Percentiles rank a stretch among this genome's conserved stretches.
These are phyloP conservation scores for Aptenodytes patagonicus DNA, from an alignment of 2,113 vertebrate species.

Conservation along the genomic window DNA sequence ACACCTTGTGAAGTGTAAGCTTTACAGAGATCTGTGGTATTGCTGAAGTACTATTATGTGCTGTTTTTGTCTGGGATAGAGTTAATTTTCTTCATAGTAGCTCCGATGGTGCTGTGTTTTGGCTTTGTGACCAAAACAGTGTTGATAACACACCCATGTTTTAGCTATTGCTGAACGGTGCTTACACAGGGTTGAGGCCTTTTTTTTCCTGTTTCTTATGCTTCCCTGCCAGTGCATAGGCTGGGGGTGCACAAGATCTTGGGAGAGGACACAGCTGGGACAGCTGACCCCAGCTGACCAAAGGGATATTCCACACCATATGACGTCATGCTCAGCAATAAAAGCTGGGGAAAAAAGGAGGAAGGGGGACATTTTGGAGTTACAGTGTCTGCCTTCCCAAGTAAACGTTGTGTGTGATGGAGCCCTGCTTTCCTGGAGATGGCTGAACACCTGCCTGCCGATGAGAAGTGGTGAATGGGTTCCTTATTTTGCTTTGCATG, in stretches of 20 bases:
- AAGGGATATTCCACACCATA: background rate
- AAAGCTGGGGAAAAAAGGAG: background rate
- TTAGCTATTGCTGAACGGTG: background rate
- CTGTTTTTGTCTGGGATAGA: background rate
- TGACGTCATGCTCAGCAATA: accelerated
- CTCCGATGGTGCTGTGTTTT: background rate
- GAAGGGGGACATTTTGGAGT: no score
- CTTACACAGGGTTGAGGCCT: background rate
- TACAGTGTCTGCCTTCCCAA: background rate
- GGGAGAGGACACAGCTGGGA: background rate
- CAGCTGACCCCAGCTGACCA: background rate
- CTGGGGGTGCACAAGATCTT: background rate
- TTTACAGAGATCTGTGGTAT: background rate
- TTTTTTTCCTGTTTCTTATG: background rate
- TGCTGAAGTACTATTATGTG: background rate
- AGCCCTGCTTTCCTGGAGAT: background rate
- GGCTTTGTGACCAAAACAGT: background rate
- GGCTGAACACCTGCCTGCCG: background rate
- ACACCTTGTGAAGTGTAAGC: background rate
- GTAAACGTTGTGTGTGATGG: accelerated
- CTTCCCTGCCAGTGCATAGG: background rate
- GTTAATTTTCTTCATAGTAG: background rate
- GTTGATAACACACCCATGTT: background rate
- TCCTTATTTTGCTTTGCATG: background rate
- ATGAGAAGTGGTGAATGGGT: background rate